Evolutionary conservation across 2,113 vertebrate species (phyloP).

Genomic region (Bufo bufo): DNA sequence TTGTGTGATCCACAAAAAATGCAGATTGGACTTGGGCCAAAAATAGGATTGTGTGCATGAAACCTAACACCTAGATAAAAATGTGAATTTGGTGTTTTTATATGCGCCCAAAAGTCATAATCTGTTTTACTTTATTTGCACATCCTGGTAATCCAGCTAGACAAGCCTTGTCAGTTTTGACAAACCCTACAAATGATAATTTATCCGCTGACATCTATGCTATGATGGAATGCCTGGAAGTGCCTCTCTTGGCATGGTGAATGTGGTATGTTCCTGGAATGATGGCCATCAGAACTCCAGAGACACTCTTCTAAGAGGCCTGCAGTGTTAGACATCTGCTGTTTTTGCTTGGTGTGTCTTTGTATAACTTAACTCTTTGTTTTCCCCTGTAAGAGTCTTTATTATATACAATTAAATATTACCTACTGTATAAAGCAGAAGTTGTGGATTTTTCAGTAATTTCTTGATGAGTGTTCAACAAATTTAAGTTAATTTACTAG

Average conservation of each 20-base stretch:
- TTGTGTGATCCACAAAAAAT: too few relatives aligned
- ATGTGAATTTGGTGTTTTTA: background rate
- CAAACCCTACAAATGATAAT: conserved; percentile 47
- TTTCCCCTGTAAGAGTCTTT: background rate
- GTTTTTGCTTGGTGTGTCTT: conserved; percentile 39
- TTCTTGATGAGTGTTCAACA: too few relatives aligned
- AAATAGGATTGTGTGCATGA: too few relatives aligned
- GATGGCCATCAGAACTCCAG: conserved; percentile 41
- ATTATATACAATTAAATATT: background rate
- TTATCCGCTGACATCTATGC: conserved; percentile 51
- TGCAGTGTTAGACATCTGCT: conserved; percentile 46
- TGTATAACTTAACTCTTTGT: conserved; percentile 45
- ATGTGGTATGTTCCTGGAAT: conserved; percentile 57
- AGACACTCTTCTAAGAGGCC: conserved; percentile 51
- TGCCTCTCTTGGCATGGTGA: conserved; percentile 45
- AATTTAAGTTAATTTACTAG: too few relatives aligned
- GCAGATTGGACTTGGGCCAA: too few relatives aligned
- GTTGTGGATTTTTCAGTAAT: too few relatives aligned
- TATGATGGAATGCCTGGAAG: conserved; percentile 54
- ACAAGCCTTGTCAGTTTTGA: conserved; percentile 46
- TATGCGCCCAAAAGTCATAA: background rate
- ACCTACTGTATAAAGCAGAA: too few relatives aligned
- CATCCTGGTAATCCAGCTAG: conserved; percentile 8
- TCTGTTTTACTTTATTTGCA: background rate
- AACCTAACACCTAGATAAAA: background rate